Base-by-base conservation (phyloP, 2,888 invertebrate species). In the Seira musarum region DNA sequence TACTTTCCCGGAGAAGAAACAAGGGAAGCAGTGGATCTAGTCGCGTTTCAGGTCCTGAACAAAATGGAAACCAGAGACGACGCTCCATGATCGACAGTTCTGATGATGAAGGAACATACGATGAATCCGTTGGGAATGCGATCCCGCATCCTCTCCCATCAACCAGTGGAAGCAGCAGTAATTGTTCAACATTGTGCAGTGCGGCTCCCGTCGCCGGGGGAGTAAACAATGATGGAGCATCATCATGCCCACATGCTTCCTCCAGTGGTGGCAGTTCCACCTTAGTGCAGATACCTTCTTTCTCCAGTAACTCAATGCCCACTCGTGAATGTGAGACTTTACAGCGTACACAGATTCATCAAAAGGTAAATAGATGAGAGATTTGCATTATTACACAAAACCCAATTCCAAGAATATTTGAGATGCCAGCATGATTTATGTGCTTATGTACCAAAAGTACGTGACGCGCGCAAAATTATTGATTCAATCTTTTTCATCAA, bases 311-410 rank as follows among this genome's bases (percentile, higher is more conserved):
- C 17, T 8, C 53, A 17, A 17, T 53, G 53, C 94, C 95, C 89
- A 96, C 94, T 88, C 92, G 93, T 81, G 95, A 96, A 89, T 90
- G 96, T 86, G 96, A 96, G 89, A 95, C 94, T 84, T 96, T 96
- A 89, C 96, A 97, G 89, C 96, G 96, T 89, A 95, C 95, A 15
- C 96, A 96, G 88, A 91, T 96, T 46, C 91, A 95, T 85, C 96
- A 96, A 89, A 96, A 96, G 93, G 96, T 96, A 89, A 85, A 83
- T 49, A 49, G 21, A 22, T 66, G 30, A 2, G 30, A 30, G 30
- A 30, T 30, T 30, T 30, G 30, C 30, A 30, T 30, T 30, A 30
- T 8, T 2, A 30, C 30, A 30, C 30, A 30, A 30, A 30, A 8
- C 30, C 30, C 30, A 30, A 30, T 30, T 30, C 30, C 30, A 30